Evolutionary conservation across 2,888 invertebrate species (phyloP).

Genomic region (Lasius platythorax): DNA sequence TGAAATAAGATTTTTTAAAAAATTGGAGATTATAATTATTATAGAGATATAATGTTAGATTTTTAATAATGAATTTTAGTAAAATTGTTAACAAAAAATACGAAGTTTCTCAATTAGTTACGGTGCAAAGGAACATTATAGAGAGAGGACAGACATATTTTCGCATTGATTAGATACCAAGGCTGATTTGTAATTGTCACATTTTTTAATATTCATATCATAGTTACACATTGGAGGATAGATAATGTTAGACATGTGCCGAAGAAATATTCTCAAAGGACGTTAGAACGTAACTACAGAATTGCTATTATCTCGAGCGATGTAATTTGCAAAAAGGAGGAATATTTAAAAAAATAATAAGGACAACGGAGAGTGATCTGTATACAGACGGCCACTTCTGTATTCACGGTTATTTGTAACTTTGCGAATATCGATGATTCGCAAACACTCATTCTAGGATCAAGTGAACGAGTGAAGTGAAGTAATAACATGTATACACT

Average conservation of each 20-base stretch:
- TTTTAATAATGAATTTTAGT: not conserved
- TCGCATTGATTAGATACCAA: constrained; percentile 52
- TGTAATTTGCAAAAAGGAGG: not conserved
- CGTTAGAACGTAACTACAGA: not conserved
- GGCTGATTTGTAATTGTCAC: constrained; percentile 18
- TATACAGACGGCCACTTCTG: not conserved
- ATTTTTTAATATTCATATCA: constrained; percentile 57
- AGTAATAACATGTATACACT: constrained; percentile 10
- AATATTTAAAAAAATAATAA: not conserved
- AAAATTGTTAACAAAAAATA: not conserved
- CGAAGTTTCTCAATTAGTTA: not conserved
- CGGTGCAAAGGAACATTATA: not conserved
- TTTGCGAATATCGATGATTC: constrained; percentile 27
- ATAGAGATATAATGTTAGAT: not conserved
- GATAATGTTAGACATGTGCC: constrained; percentile 42
- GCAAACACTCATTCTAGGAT: constrained; percentile 4
- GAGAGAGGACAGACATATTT: not conserved
- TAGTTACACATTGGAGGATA: constrained; percentile 8
- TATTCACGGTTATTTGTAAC: constrained; percentile 25
- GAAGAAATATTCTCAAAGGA: constrained; percentile 8
- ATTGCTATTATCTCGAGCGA: not conserved
- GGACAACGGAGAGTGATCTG: not conserved
- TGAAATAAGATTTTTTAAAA: not conserved
- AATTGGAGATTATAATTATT: not conserved
- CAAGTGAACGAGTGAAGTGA: constrained; percentile 2